A percentile compares a stretch with the other conserved stretches of the same genome.
Conservation (phyloP, 2,888 invertebrate genomes). For the Tipula lateralis region DNA sequence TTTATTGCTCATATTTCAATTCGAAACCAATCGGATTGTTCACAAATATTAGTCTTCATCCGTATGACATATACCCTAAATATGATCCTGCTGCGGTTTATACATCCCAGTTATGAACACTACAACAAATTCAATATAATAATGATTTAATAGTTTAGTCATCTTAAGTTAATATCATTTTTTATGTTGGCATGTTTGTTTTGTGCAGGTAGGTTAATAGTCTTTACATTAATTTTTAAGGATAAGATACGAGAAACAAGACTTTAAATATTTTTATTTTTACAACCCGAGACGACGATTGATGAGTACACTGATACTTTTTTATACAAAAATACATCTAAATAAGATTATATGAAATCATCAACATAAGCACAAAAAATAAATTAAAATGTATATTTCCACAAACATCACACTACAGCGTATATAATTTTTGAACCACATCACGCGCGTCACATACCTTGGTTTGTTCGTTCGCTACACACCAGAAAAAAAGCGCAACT, state of each 20-base stretch:
- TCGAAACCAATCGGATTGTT: too few species aligned
- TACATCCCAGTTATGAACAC: too few species aligned
- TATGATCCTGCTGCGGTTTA: not conserved
- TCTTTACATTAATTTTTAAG: not conserved
- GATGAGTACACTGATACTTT: not conserved
- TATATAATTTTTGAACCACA: not conserved
- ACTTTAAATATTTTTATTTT: not conserved
- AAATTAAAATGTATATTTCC: not conserved
- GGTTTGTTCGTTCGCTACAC: constrained; percentile 1
- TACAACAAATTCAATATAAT: not conserved
- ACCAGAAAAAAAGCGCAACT: not conserved
- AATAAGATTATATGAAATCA: not conserved
- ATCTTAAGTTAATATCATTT: too few species aligned
- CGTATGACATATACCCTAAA: not conserved
- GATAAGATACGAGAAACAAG: not conserved
- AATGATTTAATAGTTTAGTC: not conserved
- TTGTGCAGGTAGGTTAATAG: not conserved
- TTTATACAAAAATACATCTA: not conserved
- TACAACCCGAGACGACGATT: not conserved
- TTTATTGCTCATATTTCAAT: too few species aligned
- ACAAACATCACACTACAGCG: not conserved
- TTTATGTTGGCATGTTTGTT: not conserved
- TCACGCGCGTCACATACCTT: not conserved
- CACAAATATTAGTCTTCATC: too few species aligned
- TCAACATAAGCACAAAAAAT: not conserved